These are phyloP conservation scores for Mormyrops boulengeri DNA, from an alignment of 2,797 vertebrate genomes.

Conservation along the genomic window DNA sequence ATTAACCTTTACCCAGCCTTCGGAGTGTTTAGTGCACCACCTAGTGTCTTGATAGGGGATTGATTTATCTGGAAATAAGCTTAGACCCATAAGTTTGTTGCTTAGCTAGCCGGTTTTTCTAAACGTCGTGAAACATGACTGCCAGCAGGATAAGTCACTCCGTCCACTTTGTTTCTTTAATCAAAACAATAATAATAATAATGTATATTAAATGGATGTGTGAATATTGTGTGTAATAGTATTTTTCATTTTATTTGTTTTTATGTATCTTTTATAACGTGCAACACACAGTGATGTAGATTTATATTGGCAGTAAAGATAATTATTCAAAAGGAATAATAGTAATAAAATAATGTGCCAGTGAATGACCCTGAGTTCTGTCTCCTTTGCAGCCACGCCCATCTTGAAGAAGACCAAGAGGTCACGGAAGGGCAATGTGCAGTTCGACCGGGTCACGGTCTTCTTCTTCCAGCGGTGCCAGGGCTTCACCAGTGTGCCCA, in stretches of 20 bases:
- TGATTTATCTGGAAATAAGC: background rate
- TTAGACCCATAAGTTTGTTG: background rate
- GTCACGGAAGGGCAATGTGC: slow-evolving; percentile 58
- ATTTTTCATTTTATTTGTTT: background rate
- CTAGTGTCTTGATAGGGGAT: slow-evolving; percentile 42
- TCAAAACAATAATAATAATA: background rate
- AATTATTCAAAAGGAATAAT: background rate
- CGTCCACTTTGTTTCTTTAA: background rate
- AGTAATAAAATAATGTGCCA: background rate
- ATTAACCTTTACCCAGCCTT: background rate
- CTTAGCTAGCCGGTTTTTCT: background rate
- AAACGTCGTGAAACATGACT: background rate
- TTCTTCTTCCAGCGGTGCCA: slow-evolving; percentile 88
- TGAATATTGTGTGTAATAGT: background rate
- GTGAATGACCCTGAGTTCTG: background rate
- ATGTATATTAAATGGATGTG: background rate
- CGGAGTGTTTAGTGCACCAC: slow-evolving; percentile 33
- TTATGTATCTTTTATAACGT: background rate
- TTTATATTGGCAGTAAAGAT: background rate
- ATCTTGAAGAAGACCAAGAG: slow-evolving; percentile 76
- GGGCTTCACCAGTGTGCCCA: slow-evolving; percentile 85
- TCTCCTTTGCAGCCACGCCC: slow-evolving; percentile 57
- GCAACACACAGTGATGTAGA: background rate
- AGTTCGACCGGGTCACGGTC: slow-evolving; percentile 75
- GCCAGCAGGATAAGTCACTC: background rate